These are phyloP conservation scores for Chelonus insularis DNA, from an alignment of 1,140 invertebrate species.

Conservation along the genomic window DNA sequence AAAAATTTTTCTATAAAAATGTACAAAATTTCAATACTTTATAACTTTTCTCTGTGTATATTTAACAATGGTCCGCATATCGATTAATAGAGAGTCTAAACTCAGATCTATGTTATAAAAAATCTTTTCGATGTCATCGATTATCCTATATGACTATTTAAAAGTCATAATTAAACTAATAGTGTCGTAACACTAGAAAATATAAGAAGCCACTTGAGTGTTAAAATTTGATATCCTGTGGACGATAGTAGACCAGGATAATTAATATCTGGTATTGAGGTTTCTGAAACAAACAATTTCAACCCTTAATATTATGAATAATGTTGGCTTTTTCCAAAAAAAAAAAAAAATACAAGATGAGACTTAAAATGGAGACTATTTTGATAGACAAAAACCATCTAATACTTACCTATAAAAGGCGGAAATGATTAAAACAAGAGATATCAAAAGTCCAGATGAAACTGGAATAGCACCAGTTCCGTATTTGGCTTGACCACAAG, in stretches of 20 bases:
- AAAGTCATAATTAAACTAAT: neutral
- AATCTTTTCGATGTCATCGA: neutral
- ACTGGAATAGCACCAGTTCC: slow-evolving; percentile 60
- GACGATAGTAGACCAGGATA: slow-evolving; percentile 63
- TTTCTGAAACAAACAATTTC: slow-evolving; percentile 65
- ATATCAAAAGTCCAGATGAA: slow-evolving; percentile 52
- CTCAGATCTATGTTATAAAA: neutral
- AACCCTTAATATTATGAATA: slow-evolving; percentile 16
- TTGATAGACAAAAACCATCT: too few species aligned
- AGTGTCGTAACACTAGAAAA: slow-evolving; percentile 35
- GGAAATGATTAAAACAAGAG: slow-evolving; percentile 53
- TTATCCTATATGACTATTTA: neutral
- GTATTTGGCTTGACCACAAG: slow-evolving; percentile 77
- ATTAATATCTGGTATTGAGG: slow-evolving; percentile 71
- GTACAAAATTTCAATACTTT: too few species aligned
- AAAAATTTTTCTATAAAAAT: neutral
- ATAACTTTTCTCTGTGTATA: too few species aligned
- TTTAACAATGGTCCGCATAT: neutral
- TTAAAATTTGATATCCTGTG: slow-evolving; percentile 34
- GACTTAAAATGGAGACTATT: too few species aligned
- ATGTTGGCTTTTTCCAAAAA: neutral
- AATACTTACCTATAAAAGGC: slow-evolving; percentile 51
- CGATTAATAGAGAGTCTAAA: neutral
- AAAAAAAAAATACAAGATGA: neutral
- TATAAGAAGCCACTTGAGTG: slow-evolving; percentile 45